Evolutionary conservation across 2,888 invertebrate species (phyloP).

Genomic region (Epistrophe eligans): DNA sequence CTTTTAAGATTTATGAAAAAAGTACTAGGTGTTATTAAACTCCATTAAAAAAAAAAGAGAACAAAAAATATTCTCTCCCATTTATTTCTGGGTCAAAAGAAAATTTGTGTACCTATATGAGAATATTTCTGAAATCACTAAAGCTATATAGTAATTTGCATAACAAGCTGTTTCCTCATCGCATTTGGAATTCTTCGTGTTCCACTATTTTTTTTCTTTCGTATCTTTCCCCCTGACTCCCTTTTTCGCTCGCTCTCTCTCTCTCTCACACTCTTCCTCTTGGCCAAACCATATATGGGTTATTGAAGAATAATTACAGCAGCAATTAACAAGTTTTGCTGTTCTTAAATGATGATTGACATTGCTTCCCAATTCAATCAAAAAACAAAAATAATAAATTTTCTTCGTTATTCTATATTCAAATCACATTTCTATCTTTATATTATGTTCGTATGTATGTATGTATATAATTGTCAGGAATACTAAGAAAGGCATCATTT

Average conservation of each 20-base stretch:
- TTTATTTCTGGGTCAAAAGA: constrained; percentile 34
- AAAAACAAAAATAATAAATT: constrained; percentile 19
- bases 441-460: not conserved
- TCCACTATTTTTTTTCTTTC: not conserved
- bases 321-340: constrained; percentile 40
- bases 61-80: not conserved
- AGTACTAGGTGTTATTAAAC: not conserved
- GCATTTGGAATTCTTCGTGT: not conserved
- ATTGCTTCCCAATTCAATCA: constrained; percentile 42
- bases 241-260: not conserved
- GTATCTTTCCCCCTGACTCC: not conserved
- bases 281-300: constrained; percentile 53
- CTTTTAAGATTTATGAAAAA: not conserved
- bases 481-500: constrained; percentile 36
- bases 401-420: constrained; percentile 4
- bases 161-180: constrained; percentile 58
- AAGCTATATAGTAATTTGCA: constrained; percentile 32
- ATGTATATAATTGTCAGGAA: no score
- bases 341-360: constrained; percentile 63
- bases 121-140: constrained; percentile 22
- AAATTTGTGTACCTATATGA: constrained; percentile 26
- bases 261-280: not conserved
- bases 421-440: constrained; percentile 31
- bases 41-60: not conserved
- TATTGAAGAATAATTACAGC: constrained; percentile 60